phyloP scores from a whole-genome alignment of 2,888 invertebrate genomes.

The Himalopsyche japonica region DNA sequence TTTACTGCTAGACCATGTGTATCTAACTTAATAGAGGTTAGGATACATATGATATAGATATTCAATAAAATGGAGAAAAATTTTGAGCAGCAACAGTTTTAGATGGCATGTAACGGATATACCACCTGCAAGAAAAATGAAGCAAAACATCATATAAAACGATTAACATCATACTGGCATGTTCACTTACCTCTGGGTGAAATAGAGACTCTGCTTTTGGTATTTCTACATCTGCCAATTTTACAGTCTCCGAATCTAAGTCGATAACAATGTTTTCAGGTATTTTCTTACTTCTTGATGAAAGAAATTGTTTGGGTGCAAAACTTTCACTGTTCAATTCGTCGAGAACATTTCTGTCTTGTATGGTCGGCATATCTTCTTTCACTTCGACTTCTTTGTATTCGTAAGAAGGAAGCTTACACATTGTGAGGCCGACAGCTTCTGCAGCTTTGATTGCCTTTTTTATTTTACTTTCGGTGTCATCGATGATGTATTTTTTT shows the following conservation, averaged over 20 bases:
- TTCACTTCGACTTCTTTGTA: slow-evolving; percentile 56
- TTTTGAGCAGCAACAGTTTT: too few relatives aligned
- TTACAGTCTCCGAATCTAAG: slow-evolving; percentile 71
- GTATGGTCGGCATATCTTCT: slow-evolving; percentile 59
- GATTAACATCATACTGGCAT: too few relatives aligned
- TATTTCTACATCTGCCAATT: slow-evolving; percentile 62
- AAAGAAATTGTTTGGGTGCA: slow-evolving; percentile 63
- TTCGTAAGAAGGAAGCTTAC: slow-evolving; percentile 58
- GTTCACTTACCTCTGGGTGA: slow-evolving; percentile 65
- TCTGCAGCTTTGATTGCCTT: slow-evolving; percentile 58
- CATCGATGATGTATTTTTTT: slow-evolving; percentile 50
- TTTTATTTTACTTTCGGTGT: slow-evolving; percentile 55
- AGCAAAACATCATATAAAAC: too few relatives aligned
- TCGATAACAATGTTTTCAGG: slow-evolving; percentile 74
- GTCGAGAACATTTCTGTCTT: slow-evolving; percentile 64
- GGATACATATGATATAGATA: too few relatives aligned
- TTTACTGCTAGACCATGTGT: too few relatives aligned
- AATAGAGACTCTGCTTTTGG: slow-evolving; percentile 66
- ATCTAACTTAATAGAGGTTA: too few relatives aligned
- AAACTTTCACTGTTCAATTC: slow-evolving; percentile 74
- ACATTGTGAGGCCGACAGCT: slow-evolving; percentile 58
- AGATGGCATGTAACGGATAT: too few relatives aligned
- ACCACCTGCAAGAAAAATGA: too few relatives aligned
- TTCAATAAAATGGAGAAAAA: too few relatives aligned
- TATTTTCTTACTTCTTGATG: slow-evolving; percentile 62